phyloP scores from a whole-genome alignment of 53 echinoderm and acorn worm species.

The Paracentrotus lividus region DNA sequence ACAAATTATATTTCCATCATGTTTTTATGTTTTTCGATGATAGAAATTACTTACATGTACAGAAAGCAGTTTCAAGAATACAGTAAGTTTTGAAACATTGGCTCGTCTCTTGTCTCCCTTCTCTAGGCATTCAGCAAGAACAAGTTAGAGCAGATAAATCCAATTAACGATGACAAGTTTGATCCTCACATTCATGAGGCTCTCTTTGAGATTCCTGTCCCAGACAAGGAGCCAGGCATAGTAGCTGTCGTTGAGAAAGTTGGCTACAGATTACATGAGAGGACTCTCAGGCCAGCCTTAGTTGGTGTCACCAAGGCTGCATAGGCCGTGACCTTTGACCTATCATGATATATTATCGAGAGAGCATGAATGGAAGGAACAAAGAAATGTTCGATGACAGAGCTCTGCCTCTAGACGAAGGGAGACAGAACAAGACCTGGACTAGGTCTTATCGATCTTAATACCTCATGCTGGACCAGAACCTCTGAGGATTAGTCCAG shows the following conservation, averaged over 20 bases:
- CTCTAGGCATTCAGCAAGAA: slow-evolving; percentile 91
- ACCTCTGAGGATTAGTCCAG: neutral
- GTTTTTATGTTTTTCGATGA: too few species aligned
- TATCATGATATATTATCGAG: neutral
- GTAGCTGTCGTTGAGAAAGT: slow-evolving; percentile 95
- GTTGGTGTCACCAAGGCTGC: slow-evolving; percentile 90
- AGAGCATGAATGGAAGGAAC: neutral
- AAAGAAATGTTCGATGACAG: neutral
- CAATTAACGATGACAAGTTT: slow-evolving; percentile 89
- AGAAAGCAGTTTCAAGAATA: too few species aligned
- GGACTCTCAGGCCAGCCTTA: slow-evolving; percentile 96
- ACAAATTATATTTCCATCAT: too few species aligned
- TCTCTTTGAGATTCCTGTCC: slow-evolving; percentile 89
- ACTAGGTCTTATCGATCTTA: neutral
- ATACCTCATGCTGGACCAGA: neutral
- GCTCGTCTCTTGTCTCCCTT: neutral
- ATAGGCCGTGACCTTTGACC: slow-evolving; percentile 57
- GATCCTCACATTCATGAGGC: slow-evolving; percentile 98
- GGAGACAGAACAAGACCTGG: neutral
- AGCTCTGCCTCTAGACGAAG: neutral
- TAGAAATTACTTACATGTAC: too few species aligned
- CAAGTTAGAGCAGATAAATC: slow-evolving; percentile 84
- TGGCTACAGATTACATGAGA: slow-evolving; percentile 90
- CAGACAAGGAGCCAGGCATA: slow-evolving; percentile 90
- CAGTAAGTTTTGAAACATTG: too few species aligned